Conservation (phyloP, 2,888 invertebrate genomes). For the Drosophila sordidula region DNA sequence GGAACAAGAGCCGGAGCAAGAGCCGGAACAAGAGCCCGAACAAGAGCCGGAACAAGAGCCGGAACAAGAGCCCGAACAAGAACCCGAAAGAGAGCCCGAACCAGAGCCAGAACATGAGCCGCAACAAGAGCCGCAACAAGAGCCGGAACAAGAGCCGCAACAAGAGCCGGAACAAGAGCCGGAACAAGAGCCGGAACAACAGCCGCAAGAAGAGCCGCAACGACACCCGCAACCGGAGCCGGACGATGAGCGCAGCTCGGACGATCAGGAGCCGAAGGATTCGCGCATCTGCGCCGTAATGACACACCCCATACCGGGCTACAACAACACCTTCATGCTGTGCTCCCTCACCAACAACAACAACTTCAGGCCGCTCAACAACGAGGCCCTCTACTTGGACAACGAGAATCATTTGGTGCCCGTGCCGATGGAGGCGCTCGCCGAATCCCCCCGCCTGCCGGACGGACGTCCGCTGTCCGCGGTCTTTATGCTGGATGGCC, state of each 20-base stretch:
- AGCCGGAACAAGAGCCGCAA: too few relatives aligned
- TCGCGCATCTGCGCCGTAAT: conserved; percentile 86
- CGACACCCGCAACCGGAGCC: neutral
- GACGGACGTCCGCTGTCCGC: conserved; percentile 63
- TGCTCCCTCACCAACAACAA: conserved; percentile 88
- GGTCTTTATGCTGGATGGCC: conserved; percentile 56
- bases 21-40: too few relatives aligned
- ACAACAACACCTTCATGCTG: conserved; percentile 90
- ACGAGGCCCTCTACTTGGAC: conserved; percentile 85
- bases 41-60: too few relatives aligned
- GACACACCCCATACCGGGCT: conserved; percentile 90
- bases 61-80: too few relatives aligned
- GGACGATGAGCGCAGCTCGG: neutral
- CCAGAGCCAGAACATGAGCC: too few relatives aligned
- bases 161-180: neutral
- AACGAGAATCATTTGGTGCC: conserved; percentile 80
- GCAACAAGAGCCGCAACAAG: neutral
- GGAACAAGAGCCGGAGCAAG: too few relatives aligned
- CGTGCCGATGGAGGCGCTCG: conserved; percentile 72
- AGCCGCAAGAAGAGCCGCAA: neutral
- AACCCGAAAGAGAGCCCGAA: too few relatives aligned
- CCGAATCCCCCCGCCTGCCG: conserved; percentile 64
- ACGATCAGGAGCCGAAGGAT: conserved; percentile 15
- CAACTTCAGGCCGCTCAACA: conserved; percentile 90
- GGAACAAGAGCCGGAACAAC: neutral